Conservation (phyloP, 2,888 invertebrate species). For the Calameuta filiformis region DNA sequence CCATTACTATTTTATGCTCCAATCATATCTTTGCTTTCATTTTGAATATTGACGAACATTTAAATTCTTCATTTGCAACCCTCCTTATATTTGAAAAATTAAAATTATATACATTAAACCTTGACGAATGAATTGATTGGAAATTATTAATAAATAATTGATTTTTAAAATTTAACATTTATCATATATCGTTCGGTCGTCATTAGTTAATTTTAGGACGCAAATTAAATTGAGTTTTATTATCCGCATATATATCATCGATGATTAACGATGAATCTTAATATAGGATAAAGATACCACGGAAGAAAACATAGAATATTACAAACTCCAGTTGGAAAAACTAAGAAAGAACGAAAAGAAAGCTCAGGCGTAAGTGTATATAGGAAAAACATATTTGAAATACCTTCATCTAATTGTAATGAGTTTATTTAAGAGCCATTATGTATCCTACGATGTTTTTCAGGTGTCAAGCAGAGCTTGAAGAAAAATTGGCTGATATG, state of each 20-base stretch:
- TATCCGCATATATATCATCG: neutral
- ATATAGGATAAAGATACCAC: slow-evolving; percentile 43
- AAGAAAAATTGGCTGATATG: slow-evolving; percentile 43
- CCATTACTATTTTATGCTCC: neutral
- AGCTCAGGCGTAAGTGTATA: slow-evolving; percentile 37
- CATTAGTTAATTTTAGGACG: neutral
- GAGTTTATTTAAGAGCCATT: neutral
- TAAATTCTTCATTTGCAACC: neutral
- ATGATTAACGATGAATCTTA: neutral
- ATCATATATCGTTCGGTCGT: slow-evolving; percentile 7
- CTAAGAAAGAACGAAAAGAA: slow-evolving; percentile 44
- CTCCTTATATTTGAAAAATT: neutral
- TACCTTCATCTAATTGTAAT: neutral
- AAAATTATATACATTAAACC: neutral
- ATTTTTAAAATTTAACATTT: neutral
- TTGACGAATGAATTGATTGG: neutral
- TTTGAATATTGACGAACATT: neutral
- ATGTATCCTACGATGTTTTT: neutral
- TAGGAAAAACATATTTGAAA: neutral
- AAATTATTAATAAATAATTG: neutral
- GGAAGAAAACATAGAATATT: slow-evolving; percentile 33
- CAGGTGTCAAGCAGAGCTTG: slow-evolving; percentile 45
- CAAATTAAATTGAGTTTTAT: neutral
- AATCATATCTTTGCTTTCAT: neutral
- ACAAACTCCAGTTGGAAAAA: slow-evolving; percentile 39